A percentile compares a stretch with the other conserved stretches of the same genome.
These are phyloP conservation scores for Chouioia cunea DNA, from an alignment of 2,888 invertebrate genomes.

Conservation along the genomic window DNA sequence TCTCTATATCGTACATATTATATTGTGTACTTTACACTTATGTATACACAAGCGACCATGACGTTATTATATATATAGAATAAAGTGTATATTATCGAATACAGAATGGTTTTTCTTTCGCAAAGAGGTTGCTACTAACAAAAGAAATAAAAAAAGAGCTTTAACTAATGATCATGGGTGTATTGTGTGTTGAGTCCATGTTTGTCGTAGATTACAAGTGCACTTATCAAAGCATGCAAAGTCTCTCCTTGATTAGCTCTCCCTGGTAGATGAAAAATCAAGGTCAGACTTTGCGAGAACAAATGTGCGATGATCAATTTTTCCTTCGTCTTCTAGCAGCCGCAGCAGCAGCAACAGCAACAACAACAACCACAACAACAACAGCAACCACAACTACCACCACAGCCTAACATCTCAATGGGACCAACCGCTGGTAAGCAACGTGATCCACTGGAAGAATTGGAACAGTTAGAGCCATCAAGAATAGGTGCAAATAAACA, in stretches of 20 bases:
- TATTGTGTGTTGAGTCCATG: constrained; percentile 7
- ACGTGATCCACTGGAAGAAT: constrained; percentile 65
- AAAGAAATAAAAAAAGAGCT: constrained; percentile 12
- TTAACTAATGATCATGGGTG: constrained; percentile 6
- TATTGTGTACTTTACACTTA: constrained; percentile 34
- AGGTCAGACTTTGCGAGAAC: constrained; percentile 61
- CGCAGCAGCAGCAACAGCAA: constrained; percentile 49
- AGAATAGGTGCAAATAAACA: constrained; percentile 45
- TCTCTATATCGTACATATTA: constrained; percentile 3
- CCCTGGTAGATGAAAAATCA: constrained; percentile 50
- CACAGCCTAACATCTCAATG: constrained; percentile 61
- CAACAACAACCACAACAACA: constrained; percentile 13
- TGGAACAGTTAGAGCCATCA: constrained; percentile 62
- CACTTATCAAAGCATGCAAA: constrained; percentile 45
- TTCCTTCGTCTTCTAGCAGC: constrained; percentile 61
- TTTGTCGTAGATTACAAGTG: constrained; percentile 14
- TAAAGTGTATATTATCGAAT: constrained; percentile 41
- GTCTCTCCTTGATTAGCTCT: constrained; percentile 45
- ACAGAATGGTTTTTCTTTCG: constrained; percentile 27
- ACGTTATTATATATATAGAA: constrained; percentile 27
- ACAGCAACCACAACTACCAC: not conserved
- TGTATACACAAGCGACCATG: constrained; percentile 22
- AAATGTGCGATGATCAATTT: constrained; percentile 62
- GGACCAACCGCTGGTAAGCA: constrained; percentile 62
- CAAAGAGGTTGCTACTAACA: not conserved